Percentiles rank a stretch among this genome's conserved stretches.
Conservation (phyloP, 2,113 vertebrate genomes). For the Euleptes europaea region DNA sequence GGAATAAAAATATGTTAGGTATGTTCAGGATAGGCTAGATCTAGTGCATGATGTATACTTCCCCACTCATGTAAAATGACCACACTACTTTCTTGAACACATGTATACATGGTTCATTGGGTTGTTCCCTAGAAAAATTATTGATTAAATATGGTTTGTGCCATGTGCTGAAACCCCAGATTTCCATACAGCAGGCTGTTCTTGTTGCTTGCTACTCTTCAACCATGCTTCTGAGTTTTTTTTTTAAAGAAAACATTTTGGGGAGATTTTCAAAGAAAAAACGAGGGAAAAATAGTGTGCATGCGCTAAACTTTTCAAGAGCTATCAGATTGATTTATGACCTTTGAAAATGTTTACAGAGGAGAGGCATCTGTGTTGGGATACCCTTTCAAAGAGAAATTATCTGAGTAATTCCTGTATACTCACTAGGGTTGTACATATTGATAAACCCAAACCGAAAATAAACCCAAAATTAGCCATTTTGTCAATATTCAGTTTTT, state of each 20-base stretch:
- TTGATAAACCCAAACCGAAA: too few relatives aligned
- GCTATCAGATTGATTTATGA: background rate
- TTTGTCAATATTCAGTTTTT: too few relatives aligned
- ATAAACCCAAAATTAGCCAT: too few relatives aligned
- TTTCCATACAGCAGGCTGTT: background rate
- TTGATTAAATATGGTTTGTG: background rate
- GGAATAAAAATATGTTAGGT: too few relatives aligned
- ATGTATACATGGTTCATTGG: background rate
- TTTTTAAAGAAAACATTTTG: background rate
- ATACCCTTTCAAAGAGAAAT: background rate
- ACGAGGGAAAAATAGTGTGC: background rate
- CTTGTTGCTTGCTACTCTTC: background rate
- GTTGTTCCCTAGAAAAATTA: background rate
- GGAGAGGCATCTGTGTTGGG: background rate
- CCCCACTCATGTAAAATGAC: background rate
- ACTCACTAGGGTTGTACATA: too few relatives aligned
- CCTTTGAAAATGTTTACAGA: background rate
- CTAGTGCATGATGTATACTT: background rate
- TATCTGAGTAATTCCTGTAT: too few relatives aligned
- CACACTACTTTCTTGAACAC: background rate
- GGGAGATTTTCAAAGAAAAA: background rate
- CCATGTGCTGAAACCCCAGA: background rate
- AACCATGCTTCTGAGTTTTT: background rate
- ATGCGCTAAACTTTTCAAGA: background rate
- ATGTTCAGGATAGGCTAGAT: too few relatives aligned